A percentile compares a stretch with the other conserved stretches of the same genome.
These are phyloP conservation scores for Oreonectes daqikongensis DNA, from an alignment of 2,797 vertebrate genomes.

Conservation along the genomic window DNA sequence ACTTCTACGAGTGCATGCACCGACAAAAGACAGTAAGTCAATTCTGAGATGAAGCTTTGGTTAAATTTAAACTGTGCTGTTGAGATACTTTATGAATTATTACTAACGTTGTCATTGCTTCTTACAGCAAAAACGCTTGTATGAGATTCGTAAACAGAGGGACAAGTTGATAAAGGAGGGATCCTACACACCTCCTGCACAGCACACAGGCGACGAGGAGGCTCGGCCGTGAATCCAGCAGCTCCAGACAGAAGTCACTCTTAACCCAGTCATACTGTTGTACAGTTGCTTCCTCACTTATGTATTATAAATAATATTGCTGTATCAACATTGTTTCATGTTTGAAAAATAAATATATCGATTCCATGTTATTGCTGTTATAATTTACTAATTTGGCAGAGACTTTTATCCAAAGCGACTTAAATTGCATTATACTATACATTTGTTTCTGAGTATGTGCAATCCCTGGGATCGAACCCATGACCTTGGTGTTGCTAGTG, in stretches of 20 bases:
- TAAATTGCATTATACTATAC: too few species aligned
- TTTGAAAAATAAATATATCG: conserved; percentile 71
- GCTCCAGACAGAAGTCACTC: background rate
- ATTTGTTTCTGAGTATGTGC: too few species aligned
- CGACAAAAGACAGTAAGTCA: conserved; percentile 80
- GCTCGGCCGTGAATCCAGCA: conserved; percentile 65
- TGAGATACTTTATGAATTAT: background rate
- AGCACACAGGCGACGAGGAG: conserved; percentile 74
- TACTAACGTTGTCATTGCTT: conserved; percentile 22
- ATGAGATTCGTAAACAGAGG: conserved; percentile 76
- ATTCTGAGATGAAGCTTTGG: background rate
- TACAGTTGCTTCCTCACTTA: conserved; percentile 35
- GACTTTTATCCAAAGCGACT: too few species aligned
- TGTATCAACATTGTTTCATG: conserved; percentile 55
- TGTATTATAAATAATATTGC: conserved; percentile 62
- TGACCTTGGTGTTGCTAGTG: too few species aligned
- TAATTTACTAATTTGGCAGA: too few species aligned
- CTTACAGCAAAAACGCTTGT: conserved; percentile 73
- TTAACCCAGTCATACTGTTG: conserved; percentile 5
- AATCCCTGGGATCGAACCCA: too few species aligned
- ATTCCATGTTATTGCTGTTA: conserved; percentile 20
- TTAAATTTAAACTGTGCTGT: background rate
- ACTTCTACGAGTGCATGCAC: conserved; percentile 87
- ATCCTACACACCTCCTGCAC: conserved; percentile 77
- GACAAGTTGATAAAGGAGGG: conserved; percentile 87